These are phyloP conservation scores for Neolamprologus sp. DNA, from an alignment of 2,113 vertebrate genomes.

Conservation along the genomic window DNA sequence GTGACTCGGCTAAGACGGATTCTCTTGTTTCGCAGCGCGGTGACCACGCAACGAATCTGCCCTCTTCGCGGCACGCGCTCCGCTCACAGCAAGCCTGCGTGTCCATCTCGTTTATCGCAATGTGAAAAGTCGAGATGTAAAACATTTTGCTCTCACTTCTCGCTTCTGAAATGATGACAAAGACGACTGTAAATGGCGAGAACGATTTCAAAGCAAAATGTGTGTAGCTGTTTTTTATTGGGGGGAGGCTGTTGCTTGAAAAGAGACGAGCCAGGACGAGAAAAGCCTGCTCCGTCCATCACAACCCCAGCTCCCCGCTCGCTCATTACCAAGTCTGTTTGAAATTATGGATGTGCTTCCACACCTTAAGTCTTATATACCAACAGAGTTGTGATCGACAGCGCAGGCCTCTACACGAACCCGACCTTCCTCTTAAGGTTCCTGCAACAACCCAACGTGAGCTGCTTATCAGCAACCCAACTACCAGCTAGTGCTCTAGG, in stretches of 20 bases:
- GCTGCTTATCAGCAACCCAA: neutral
- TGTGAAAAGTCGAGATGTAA: neutral
- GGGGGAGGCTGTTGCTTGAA: neutral
- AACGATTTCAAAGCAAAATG: neutral
- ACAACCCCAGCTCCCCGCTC: neutral
- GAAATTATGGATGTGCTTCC: neutral
- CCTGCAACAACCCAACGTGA: neutral
- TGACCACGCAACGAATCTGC: neutral
- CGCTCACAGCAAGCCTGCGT: neutral
- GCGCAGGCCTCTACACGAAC: neutral
- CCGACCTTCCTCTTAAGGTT: neutral
- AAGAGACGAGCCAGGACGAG: neutral
- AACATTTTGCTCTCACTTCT: neutral
- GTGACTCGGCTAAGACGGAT: neutral
- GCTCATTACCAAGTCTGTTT: neutral
- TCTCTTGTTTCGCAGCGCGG: neutral
- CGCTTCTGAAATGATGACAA: slow-evolving; percentile 13
- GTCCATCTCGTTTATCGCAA: neutral
- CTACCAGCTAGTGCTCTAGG: neutral
- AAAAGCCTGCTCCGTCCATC: neutral
- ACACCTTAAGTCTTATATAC: neutral
- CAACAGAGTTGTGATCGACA: neutral
- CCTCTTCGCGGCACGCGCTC: neutral
- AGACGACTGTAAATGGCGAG: neutral
- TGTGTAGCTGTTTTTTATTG: neutral